phyloP scores from a whole-genome alignment of 1,140 invertebrate genomes.

The Drosophila lacertosa region DNA sequence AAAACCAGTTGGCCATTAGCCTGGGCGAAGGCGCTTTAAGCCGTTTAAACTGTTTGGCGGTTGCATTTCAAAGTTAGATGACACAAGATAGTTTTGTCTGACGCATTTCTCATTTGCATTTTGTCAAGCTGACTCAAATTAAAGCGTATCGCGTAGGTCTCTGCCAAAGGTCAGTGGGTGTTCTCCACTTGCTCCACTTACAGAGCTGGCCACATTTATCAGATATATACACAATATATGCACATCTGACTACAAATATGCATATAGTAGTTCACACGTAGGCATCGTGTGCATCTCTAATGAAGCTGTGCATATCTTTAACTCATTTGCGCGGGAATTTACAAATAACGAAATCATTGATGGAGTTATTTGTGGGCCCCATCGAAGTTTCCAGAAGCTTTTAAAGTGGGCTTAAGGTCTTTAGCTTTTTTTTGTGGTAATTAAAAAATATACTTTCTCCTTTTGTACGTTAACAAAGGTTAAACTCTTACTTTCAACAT shows the following conservation, averaged over 20 bases:
- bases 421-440: no score
- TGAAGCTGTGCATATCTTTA: constrained; percentile 15
- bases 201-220: not conserved
- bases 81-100: constrained; percentile 6
- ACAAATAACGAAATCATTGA: not conserved
- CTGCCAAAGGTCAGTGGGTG: not conserved
- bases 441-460: no score
- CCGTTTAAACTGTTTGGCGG: not conserved
- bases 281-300: constrained; percentile 2
- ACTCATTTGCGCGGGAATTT: constrained; percentile 2
- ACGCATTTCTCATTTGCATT: constrained; percentile 29
- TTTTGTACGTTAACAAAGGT: no score
- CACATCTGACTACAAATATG: not conserved
- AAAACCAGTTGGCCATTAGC: constrained; percentile 33
- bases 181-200: not conserved
- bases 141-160: not conserved
- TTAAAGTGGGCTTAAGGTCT: no score
- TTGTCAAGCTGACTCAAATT: constrained; percentile 5
- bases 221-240: not conserved
- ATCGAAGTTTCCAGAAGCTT: no score
- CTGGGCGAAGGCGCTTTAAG: not conserved
- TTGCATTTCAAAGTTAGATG: not conserved
- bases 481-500: no score
- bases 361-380: no score
- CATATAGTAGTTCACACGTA: constrained; percentile 3